Evolutionary conservation across 2,113 vertebrate genomes (phyloP).

Genomic region (Ceyx cyanopectus): DNA sequence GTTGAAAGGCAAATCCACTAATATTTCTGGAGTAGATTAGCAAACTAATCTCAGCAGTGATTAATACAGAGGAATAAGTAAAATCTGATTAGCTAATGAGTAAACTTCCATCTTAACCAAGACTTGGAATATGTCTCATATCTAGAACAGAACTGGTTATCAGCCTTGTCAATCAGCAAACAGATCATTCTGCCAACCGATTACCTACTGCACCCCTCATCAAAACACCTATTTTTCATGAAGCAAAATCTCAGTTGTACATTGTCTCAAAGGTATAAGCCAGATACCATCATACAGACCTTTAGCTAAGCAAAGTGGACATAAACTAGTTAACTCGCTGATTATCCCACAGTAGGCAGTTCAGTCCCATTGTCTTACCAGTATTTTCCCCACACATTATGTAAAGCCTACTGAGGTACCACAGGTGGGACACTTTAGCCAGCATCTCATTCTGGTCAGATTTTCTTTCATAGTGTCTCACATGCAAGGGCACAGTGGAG

Average conservation of each 20-base stretch:
- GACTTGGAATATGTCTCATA: neutral
- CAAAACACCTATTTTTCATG: neutral
- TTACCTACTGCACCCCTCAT: neutral
- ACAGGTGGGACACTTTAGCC: neutral
- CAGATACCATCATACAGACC: neutral
- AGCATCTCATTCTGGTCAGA: neutral
- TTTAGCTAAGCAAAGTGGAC: neutral
- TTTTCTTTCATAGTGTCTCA: neutral
- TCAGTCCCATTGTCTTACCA: neutral
- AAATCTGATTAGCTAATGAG: neutral
- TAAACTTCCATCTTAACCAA: neutral
- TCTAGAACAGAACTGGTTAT: neutral
- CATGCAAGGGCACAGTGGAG: neutral
- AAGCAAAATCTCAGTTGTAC: neutral
- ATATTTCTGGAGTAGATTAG: conserved; percentile 16
- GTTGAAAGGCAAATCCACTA: conserved; percentile 8
- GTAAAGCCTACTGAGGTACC: neutral
- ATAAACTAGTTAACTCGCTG: neutral
- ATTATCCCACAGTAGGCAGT: neutral
- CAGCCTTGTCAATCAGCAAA: neutral
- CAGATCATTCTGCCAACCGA: neutral
- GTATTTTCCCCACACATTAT: neutral
- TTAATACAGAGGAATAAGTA: conserved; percentile 2
- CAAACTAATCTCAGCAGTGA: conserved; percentile 1
- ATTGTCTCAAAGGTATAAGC: neutral